Evolutionary conservation across 2,888 invertebrate genomes (phyloP).

Genomic region (Nephrocerus scutellatus): DNA sequence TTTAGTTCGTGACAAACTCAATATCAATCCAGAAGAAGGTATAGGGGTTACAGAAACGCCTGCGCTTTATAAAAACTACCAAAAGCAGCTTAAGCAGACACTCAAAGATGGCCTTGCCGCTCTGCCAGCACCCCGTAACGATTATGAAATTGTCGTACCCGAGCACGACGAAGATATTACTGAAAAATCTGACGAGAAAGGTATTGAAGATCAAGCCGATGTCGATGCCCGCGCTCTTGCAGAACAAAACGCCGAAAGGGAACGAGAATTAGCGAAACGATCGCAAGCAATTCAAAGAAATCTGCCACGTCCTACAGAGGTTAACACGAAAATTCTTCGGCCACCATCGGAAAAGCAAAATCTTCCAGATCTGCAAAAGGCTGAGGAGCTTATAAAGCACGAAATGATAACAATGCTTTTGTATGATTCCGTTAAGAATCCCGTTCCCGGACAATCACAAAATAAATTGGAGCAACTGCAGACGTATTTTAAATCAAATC

Average conservation of each 20-base stretch:
- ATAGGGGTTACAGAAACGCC: slow-evolving; percentile 66
- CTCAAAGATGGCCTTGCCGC: slow-evolving; percentile 70
- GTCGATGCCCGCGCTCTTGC: slow-evolving; percentile 64
- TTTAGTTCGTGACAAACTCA: slow-evolving; percentile 84
- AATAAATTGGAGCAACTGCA: slow-evolving; percentile 57
- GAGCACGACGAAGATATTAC: slow-evolving; percentile 61
- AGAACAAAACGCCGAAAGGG: slow-evolving; percentile 62
- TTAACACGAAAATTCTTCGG: slow-evolving; percentile 75
- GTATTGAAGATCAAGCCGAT: slow-evolving; percentile 80
- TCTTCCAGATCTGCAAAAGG: slow-evolving; percentile 82
- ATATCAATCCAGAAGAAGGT: slow-evolving; percentile 85
- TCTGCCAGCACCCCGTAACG: slow-evolving; percentile 88
- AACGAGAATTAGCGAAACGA: slow-evolving; percentile 57
- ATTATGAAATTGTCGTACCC: slow-evolving; percentile 97
- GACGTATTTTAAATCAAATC: slow-evolving; percentile 78
- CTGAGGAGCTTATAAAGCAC: slow-evolving; percentile 90
- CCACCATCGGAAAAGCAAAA: slow-evolving; percentile 68
- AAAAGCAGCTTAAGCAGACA: slow-evolving; percentile 67
- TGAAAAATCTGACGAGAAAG: slow-evolving; percentile 44
- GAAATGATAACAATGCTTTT: slow-evolving; percentile 96
- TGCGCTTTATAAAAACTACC: slow-evolving; percentile 57
- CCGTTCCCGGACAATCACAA: slow-evolving; percentile 49
- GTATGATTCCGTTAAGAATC: slow-evolving; percentile 78
- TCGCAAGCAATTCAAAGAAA: slow-evolving; percentile 82
- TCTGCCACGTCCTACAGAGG: slow-evolving; percentile 76